Evolutionary conservation across 2,113 vertebrate genomes (phyloP).

Genomic region (Solenodon paradoxus): DNA sequence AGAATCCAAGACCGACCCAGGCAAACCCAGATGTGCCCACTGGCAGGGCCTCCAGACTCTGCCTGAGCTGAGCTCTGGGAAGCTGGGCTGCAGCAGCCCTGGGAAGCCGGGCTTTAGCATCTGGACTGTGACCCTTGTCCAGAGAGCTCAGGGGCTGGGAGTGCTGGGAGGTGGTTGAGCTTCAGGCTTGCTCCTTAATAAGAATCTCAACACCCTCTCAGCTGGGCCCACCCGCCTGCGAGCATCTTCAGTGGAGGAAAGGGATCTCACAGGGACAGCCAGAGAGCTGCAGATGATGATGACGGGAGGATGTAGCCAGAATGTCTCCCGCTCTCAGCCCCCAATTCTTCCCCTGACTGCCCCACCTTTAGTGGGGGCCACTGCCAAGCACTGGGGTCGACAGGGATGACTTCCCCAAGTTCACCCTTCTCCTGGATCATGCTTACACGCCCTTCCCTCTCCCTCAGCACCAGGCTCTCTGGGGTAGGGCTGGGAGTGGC

Average conservation of each 20-base stretch:
- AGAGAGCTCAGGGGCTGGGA: no score
- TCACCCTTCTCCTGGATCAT: not conserved
- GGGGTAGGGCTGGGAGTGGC: not conserved
- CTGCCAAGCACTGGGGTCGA: not conserved
- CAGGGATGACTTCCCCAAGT: not conserved
- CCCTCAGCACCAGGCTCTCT: not conserved
- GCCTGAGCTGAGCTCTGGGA: no score
- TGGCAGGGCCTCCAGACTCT: not conserved
- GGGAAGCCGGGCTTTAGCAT: not conserved
- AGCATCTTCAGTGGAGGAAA: not conserved
- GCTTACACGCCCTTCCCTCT: not conserved
- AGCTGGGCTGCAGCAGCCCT: no score
- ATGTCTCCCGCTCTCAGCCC: not conserved
- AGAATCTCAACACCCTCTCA: not conserved
- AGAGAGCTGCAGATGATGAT: not conserved
- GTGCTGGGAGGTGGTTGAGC: not conserved
- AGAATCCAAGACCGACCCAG: not conserved
- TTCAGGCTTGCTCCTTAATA: not conserved
- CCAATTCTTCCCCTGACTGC: not conserved
- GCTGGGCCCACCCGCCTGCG: no score
- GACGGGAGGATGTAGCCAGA: not conserved
- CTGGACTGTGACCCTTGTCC: no score
- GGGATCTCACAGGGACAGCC: not conserved
- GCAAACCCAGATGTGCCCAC: not conserved
- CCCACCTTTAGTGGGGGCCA: not conserved